phyloP scores from a whole-genome alignment of 2,888 invertebrate genomes.

The Drosophila recens region DNA sequence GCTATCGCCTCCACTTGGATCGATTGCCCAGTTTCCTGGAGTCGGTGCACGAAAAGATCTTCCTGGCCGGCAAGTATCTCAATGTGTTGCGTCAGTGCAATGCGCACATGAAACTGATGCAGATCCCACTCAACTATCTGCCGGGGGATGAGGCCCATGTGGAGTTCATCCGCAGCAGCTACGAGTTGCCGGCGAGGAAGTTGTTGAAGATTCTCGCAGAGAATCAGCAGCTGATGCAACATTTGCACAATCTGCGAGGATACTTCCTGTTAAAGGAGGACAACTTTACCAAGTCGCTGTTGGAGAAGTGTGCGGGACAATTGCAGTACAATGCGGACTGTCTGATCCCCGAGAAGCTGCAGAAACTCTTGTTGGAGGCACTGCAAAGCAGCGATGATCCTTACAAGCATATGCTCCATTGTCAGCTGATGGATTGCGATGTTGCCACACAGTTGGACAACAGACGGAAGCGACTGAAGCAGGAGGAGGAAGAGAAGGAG shows the following conservation, averaged over 20 bases:
- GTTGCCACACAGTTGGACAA: conserved; percentile 46
- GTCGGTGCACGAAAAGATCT: conserved; percentile 31
- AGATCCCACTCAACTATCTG: conserved; percentile 40
- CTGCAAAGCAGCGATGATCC: conserved; percentile 43
- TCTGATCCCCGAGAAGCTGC: conserved; percentile 44
- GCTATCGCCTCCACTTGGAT: conserved; percentile 44
- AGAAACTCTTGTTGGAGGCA: conserved; percentile 17
- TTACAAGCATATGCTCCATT: conserved; percentile 46
- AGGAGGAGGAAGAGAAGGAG: background rate
- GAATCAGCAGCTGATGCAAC: conserved; percentile 39
- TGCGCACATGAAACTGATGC: conserved; percentile 54
- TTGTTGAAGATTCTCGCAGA: conserved; percentile 40
- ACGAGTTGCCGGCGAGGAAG: conserved; percentile 56
- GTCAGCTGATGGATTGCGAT: conserved; percentile 45
- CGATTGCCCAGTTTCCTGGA: conserved; percentile 54
- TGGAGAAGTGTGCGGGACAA: conserved; percentile 25
- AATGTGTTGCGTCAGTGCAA: conserved; percentile 67
- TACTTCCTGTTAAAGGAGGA: conserved; percentile 56
- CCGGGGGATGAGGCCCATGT: conserved; percentile 28
- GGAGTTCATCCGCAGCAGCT: conserved; percentile 45
- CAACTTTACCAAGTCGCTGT: conserved; percentile 30
- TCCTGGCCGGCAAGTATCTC: conserved; percentile 64
- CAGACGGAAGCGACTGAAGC: background rate
- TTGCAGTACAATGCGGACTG: conserved; percentile 34
- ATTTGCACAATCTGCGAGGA: conserved; percentile 43